Conservation (phyloP, 2,797 vertebrate species). For the Pseudomugil gertrudae region DNA sequence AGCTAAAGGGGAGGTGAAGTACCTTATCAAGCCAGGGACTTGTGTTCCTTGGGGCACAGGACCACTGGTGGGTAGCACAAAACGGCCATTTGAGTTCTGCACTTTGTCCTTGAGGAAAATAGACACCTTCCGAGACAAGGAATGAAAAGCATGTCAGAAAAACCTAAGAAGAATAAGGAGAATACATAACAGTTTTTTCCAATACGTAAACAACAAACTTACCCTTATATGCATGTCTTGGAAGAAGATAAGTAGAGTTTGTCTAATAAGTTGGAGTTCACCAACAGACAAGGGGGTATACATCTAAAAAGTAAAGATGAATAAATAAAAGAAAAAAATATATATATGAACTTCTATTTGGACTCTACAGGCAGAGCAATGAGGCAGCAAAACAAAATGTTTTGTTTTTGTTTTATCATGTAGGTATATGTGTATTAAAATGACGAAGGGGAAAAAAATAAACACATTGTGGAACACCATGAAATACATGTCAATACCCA, state of each 20-base stretch:
- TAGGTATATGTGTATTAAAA: neutral
- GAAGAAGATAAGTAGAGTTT: conserved; percentile 96
- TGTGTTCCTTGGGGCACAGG: conserved; percentile 92
- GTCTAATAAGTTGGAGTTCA: conserved; percentile 95
- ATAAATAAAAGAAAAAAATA: neutral
- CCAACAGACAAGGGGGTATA: conserved; percentile 88
- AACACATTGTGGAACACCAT: neutral
- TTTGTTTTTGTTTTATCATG: neutral
- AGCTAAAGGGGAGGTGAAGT: conserved; percentile 1
- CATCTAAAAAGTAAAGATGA: conserved; percentile 75
- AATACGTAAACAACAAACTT: conserved; percentile 61
- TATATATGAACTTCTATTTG: neutral
- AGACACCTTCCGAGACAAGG: conserved; percentile 86
- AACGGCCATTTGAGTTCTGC: conserved; percentile 96
- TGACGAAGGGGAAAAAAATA: neutral
- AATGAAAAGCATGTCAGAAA: neutral
- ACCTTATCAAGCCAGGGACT: conserved; percentile 94
- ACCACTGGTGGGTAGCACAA: conserved; percentile 91
- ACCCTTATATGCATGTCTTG: conserved; percentile 99
- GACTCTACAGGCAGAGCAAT: neutral
- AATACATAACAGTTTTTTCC: too few relatives aligned
- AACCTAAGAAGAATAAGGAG: neutral
- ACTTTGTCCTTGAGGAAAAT: conserved; percentile 99
- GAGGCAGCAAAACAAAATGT: neutral
- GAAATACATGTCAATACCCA: neutral